These are phyloP conservation scores for Capreolus pygargus DNA, from an alignment of 2,113 vertebrate genomes.

Conservation along the genomic window DNA sequence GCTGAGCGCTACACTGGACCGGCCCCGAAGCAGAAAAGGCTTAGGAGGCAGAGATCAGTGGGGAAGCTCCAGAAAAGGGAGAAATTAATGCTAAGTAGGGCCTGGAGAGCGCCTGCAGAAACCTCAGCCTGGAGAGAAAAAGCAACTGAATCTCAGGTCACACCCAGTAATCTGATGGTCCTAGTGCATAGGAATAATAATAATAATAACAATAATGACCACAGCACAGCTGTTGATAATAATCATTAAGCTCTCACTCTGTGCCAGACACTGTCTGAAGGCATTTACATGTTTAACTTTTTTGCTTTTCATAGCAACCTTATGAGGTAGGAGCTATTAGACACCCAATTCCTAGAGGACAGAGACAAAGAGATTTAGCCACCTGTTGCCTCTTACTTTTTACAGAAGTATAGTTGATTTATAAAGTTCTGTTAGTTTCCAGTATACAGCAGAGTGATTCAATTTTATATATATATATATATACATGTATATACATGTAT, in stretches of 20 bases:
- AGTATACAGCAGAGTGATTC: not conserved
- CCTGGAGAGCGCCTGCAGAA: not conserved
- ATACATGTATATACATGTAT: too few relatives aligned
- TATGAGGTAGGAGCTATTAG: not conserved
- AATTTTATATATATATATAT: too few relatives aligned
- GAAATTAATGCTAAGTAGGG: not conserved
- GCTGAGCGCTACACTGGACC: not conserved
- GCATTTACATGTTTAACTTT: not conserved
- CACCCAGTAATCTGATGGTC: rapidly evolving
- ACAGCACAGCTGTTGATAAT: rapidly evolving
- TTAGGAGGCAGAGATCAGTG: not conserved
- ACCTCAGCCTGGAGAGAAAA: not conserved
- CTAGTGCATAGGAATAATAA: rapidly evolving
- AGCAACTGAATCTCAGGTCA: not conserved
- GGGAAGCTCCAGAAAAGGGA: not conserved
- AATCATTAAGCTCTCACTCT: rapidly evolving
- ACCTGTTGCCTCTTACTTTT: not conserved
- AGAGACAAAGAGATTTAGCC: too few relatives aligned
- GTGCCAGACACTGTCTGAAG: not conserved
- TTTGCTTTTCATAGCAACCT: not conserved
- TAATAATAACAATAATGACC: not conserved
- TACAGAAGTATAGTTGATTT: not conserved
- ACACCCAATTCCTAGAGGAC: not conserved
- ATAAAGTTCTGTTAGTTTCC: not conserved
- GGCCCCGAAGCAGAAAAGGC: not conserved